Percentiles rank a stretch among this genome's conserved stretches.
phyloP scores from a whole-genome alignment of 2,888 invertebrate species.

The Tolmerus cingulatus region DNA sequence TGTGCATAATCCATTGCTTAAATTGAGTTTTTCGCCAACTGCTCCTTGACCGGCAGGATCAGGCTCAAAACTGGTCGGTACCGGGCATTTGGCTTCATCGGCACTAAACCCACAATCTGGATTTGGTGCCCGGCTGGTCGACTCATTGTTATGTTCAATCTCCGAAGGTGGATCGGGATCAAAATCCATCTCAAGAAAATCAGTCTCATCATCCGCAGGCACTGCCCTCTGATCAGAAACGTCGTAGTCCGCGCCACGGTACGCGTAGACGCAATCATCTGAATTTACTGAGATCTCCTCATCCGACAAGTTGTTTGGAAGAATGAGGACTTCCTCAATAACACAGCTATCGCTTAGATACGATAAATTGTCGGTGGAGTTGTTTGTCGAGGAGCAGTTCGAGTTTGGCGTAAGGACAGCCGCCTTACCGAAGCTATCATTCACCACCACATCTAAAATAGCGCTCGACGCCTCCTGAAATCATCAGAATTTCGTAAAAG shows the following conservation, averaged over 20 bases:
- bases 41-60: neutral
- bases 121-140: neutral
- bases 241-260: slow-evolving; percentile 59
- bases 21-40: neutral
- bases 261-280: slow-evolving; percentile 63
- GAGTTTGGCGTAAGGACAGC: slow-evolving; percentile 53
- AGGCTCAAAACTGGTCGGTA: neutral
- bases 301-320: slow-evolving; percentile 51
- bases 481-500: neutral
- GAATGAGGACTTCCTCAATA: slow-evolving; percentile 59
- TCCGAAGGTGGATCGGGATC: slow-evolving; percentile 63
- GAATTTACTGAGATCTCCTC: slow-evolving; percentile 61
- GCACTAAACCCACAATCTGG: neutral
- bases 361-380: slow-evolving; percentile 62
- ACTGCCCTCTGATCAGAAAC: slow-evolving; percentile 52
- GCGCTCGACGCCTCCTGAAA: neutral
- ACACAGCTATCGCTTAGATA: slow-evolving; percentile 61
- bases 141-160: slow-evolving; percentile 55
- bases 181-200: slow-evolving; percentile 64
- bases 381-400: slow-evolving; percentile 60
- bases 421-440: neutral
- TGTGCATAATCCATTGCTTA: neutral
- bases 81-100: neutral
- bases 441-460: neutral
- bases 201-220: slow-evolving; percentile 60